phyloP scores from a whole-genome alignment of 2,888 invertebrate genomes.

The Melanchra persicariae region DNA sequence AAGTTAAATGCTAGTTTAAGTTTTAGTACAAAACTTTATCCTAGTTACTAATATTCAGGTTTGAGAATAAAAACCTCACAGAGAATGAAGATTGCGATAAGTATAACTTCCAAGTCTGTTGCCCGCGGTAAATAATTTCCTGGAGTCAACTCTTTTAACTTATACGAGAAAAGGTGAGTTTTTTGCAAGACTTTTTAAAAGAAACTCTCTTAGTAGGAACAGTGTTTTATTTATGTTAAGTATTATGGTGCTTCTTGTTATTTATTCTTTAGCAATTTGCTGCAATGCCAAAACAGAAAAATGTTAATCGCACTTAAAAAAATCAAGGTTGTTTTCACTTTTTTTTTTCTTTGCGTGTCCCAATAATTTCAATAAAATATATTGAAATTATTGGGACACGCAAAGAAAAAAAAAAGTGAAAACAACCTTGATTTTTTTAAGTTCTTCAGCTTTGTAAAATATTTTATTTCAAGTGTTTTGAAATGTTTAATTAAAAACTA shows the following conservation, averaged over 20 bases:
- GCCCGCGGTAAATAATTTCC: conserved; percentile 52
- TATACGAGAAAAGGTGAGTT: conserved; percentile 37
- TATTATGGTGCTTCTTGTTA: background rate
- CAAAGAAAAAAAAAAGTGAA: too few relatives aligned
- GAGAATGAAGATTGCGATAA: conserved; percentile 50
- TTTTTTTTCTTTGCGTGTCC: too few relatives aligned
- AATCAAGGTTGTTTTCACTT: too few relatives aligned
- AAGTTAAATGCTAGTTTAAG: conserved; percentile 5
- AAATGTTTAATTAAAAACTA: too few relatives aligned
- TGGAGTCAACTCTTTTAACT: conserved; percentile 42
- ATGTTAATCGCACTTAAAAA: too few relatives aligned
- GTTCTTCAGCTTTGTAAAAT: too few relatives aligned
- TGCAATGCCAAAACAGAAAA: too few relatives aligned
- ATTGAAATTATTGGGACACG: too few relatives aligned
- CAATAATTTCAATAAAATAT: too few relatives aligned
- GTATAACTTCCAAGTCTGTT: conserved; percentile 45
- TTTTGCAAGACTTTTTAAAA: conserved; percentile 23
- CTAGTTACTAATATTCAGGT: conserved; percentile 33
- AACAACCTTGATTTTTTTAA: too few relatives aligned
- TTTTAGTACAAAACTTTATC: conserved; percentile 29
- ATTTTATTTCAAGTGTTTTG: too few relatives aligned
- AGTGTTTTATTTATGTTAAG: background rate
- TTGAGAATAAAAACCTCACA: conserved; percentile 46
- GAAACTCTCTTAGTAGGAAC: conserved; percentile 11
- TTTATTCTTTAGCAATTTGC: too few relatives aligned